Evolutionary conservation across 2,797 vertebrate species (phyloP).

Genomic region (Pristis pectinata): DNA sequence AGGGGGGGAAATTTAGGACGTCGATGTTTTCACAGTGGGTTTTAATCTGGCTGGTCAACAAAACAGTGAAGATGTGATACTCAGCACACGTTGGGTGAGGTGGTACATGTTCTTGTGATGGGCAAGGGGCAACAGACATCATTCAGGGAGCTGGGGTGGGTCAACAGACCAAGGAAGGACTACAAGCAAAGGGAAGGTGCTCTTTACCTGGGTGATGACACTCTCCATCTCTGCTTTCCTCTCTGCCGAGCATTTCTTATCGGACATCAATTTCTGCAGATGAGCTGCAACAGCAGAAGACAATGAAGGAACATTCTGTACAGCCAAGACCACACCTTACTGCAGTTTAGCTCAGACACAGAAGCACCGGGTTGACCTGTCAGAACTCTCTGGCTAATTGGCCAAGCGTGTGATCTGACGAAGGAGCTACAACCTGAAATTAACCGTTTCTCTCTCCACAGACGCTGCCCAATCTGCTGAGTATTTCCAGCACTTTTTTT

Average conservation of each 20-base stretch:
- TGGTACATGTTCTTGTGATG: neutral
- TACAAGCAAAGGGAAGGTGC: neutral
- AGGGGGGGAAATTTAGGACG: neutral
- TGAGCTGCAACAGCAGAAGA: conserved; percentile 64
- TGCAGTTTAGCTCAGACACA: neutral
- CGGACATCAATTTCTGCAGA: conserved; percentile 92
- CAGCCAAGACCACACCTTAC: neutral
- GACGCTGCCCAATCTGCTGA: no score
- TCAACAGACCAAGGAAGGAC: neutral
- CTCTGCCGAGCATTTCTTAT: conserved; percentile 87
- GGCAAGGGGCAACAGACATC: neutral
- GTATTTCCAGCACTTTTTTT: no score
- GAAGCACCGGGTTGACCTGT: neutral
- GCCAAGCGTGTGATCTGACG: neutral
- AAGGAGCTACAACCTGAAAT: no score
- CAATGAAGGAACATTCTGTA: neutral
- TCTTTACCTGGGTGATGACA: conserved; percentile 78
- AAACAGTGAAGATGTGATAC: neutral
- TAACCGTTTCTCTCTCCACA: no score
- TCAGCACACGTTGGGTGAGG: neutral
- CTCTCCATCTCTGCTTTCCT: conserved; percentile 90
- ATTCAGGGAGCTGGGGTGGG: neutral
- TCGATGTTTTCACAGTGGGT: neutral
- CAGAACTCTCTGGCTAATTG: neutral
- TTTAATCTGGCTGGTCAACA: neutral